Base-by-base conservation (phyloP, 1,140 invertebrate genomes). In the Eubasilissa regina region DNA sequence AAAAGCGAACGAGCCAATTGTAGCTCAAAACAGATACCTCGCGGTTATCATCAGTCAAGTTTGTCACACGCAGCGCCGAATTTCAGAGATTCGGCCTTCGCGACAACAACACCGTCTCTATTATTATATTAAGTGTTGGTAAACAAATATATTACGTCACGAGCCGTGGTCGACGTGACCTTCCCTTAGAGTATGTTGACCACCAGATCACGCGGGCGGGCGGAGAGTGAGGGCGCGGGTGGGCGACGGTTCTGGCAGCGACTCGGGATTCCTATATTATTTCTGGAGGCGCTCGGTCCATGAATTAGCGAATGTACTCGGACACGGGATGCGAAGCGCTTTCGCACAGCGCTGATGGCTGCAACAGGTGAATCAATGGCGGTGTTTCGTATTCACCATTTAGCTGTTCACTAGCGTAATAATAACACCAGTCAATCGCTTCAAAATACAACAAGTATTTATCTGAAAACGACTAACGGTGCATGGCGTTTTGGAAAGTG, bases 211-310 rank as follows among this genome's bases (percentile, higher is more conserved):
- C 15, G 53, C 53, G n/a, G 13, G 0, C 13, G 12, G 55, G 21
- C 19, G 60, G 60, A 21, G 60, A 19, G 19, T 11, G 60, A 10
- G 19, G 19, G 13, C 43, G 66, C 21, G 66, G 21, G 43, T 70
- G 66, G 66, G 56, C 56, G 66, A 44, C 66, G 66, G 43, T 4
- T 10, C 66, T 70, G 66, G 66, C 66, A 70, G 35, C n/a, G 21
- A 8, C 43, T 3, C 66, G 43, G 66, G 66, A 70, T 70, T 70
- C 66, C 66, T 12, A 68, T 47, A 70, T 70, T 70, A 70, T 48
- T 70, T 70, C 66, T 70, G 66, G 66, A 15, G 66, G 19, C 60
- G 60, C 60, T 21, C 21, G 10, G 60, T 10, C 1, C 19, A 11
- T 7, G 60, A 35, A 12, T 43, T 25, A 25, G 21, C 8, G 25